A percentile compares a stretch with the other conserved stretches of the same genome.
These are phyloP conservation scores for Argopecten irradians DNA, from an alignment of 1,140 invertebrate species.

Conservation along the genomic window DNA sequence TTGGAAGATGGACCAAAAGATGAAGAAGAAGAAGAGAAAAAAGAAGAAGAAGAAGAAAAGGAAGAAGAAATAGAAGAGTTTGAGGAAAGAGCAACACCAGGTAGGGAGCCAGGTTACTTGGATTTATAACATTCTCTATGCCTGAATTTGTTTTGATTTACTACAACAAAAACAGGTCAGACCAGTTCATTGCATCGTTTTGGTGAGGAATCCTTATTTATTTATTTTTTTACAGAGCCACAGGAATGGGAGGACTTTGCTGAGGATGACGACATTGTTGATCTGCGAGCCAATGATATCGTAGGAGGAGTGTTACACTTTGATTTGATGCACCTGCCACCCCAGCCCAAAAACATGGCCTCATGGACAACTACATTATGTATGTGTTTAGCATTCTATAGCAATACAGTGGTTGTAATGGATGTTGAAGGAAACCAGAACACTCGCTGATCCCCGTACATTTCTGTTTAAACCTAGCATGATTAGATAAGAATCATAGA, in stretches of 20 bases:
- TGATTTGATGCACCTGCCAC: slow-evolving; percentile 74
- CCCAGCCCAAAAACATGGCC: slow-evolving; percentile 74
- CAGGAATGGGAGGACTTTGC: slow-evolving; percentile 75
- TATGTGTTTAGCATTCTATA: slow-evolving; percentile 52
- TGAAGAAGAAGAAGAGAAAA: slow-evolving; percentile 58
- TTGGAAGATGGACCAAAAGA: slow-evolving; percentile 53
- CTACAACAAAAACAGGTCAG: too few relatives aligned
- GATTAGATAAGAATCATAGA: too few relatives aligned
- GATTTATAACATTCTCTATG: too few relatives aligned
- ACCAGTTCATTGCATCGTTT: too few relatives aligned
- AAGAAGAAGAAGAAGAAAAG: slow-evolving; percentile 56
- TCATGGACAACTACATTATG: slow-evolving; percentile 74
- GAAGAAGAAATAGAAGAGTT: slow-evolving; percentile 60
- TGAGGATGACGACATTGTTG: slow-evolving; percentile 75
- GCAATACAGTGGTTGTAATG: too few relatives aligned
- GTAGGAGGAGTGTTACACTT: slow-evolving; percentile 74
- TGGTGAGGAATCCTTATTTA: not conserved
- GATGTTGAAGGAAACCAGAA: too few relatives aligned
- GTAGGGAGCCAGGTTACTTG: slow-evolving; percentile 35
- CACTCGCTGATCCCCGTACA: too few relatives aligned
- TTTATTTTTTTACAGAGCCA: slow-evolving; percentile 57
- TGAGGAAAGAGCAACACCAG: slow-evolving; percentile 58
- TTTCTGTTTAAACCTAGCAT: too few relatives aligned
- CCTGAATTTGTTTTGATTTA: too few relatives aligned
- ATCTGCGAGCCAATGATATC: slow-evolving; percentile 72